Percentiles rank a stretch among this genome's conserved stretches.
These are phyloP conservation scores for Pheosia tremula DNA, from an alignment of 2,888 invertebrate species.

Conservation along the genomic window DNA sequence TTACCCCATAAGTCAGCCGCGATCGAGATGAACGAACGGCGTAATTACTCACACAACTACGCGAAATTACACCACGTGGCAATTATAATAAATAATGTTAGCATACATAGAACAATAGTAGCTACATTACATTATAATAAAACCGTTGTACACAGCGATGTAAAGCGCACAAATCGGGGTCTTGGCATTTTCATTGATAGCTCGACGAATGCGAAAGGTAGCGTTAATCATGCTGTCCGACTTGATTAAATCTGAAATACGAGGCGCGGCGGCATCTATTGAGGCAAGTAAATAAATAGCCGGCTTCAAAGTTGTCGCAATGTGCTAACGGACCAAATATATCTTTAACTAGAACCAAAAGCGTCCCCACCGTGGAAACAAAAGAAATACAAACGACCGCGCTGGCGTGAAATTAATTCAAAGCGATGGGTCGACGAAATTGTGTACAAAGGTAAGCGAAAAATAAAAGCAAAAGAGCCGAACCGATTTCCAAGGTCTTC, in stretches of 20 bases:
- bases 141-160: constrained; percentile 47
- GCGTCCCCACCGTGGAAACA: constrained; percentile 68
- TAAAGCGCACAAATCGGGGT: constrained; percentile 51
- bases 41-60: constrained; percentile 47
- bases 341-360: constrained; percentile 67
- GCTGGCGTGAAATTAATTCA: constrained; percentile 76
- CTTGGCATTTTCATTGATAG: constrained; percentile 60
- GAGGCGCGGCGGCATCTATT: constrained; percentile 69
- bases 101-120: too few species aligned
- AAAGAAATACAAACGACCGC: constrained; percentile 76
- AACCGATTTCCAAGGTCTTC: constrained; percentile 68
- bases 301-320: constrained; percentile 72
- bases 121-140: background rate
- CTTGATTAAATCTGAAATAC: constrained; percentile 80
- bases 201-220: constrained; percentile 64
- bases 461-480: constrained; percentile 71
- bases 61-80: constrained; percentile 36
- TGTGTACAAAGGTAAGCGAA: constrained; percentile 75
- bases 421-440: constrained; percentile 73
- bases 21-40: constrained; percentile 61
- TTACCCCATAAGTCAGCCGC: constrained; percentile 68
- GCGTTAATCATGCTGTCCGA: constrained; percentile 75
- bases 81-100: constrained; percentile 28
- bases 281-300: constrained; percentile 77
- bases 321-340: constrained; percentile 76